These are phyloP conservation scores for Sturnus vulgaris DNA, from an alignment of 2,113 vertebrate genomes.

Conservation along the genomic window DNA sequence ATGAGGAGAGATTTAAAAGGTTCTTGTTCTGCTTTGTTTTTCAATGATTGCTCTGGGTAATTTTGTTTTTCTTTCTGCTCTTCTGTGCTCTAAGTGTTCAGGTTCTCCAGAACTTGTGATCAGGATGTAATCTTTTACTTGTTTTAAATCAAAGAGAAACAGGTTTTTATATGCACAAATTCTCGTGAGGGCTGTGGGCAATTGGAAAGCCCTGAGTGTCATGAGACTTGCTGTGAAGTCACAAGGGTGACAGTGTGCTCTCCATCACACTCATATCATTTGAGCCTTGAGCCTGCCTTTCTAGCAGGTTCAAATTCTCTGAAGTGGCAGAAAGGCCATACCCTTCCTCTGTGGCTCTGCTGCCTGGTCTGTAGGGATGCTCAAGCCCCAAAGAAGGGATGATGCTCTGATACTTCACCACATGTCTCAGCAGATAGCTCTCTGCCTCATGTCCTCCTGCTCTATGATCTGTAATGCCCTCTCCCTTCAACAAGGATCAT, in stretches of 20 bases:
- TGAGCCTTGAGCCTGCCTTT: neutral
- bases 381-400: neutral
- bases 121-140: neutral
- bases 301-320: neutral
- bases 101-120: neutral
- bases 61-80: neutral
- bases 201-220: neutral
- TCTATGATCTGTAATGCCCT: neutral
- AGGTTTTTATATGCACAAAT: neutral
- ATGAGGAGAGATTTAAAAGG: neutral
- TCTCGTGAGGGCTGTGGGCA: neutral
- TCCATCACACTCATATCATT: neutral
- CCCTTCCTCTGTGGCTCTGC: neutral
- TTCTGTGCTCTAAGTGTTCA: neutral
- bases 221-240: neutral
- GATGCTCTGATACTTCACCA: neutral
- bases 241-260: neutral
- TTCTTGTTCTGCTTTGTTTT: neutral
- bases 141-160: neutral
- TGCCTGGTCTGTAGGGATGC: neutral
- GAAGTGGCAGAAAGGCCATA: neutral
- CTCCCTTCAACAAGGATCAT: neutral
- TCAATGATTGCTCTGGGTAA: neutral
- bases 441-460: neutral
- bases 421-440: neutral